A percentile compares a stretch with the other conserved stretches of the same genome.
These are phyloP conservation scores for Brachirus orientalis DNA, from an alignment of 2,113 vertebrate species.

Conservation along the genomic window DNA sequence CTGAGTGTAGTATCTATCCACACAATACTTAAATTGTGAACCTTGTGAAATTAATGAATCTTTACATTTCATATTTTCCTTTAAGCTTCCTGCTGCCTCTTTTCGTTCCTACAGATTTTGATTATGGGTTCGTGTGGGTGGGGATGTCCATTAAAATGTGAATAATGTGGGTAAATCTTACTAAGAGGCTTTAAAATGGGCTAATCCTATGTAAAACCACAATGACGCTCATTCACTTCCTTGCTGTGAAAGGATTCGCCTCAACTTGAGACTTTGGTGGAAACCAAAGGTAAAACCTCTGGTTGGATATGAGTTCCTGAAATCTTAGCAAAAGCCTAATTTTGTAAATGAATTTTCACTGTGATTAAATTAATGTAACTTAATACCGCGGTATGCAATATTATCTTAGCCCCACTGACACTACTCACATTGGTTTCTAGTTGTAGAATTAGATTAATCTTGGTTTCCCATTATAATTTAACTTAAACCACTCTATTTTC, in stretches of 20 bases:
- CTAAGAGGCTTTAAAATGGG: slow-evolving; percentile 77
- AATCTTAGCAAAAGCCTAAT: slow-evolving; percentile 37
- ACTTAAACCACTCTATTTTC: slow-evolving; percentile 4
- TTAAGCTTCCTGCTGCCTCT: slow-evolving; percentile 33
- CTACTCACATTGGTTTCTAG: background rate
- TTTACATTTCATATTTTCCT: slow-evolving; percentile 23
- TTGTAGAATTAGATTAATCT: too few species aligned
- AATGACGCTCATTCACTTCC: slow-evolving; percentile 74
- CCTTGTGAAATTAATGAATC: slow-evolving; percentile 48
- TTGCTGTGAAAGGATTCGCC: slow-evolving; percentile 56
- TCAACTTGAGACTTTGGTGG: slow-evolving; percentile 59
- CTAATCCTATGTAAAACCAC: slow-evolving; percentile 73
- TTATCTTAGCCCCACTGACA: background rate
- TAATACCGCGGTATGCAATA: too few species aligned
- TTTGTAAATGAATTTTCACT: slow-evolving; percentile 11
- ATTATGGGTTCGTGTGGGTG: slow-evolving; percentile 52
- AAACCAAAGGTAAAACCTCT: slow-evolving; percentile 43
- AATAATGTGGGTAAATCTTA: slow-evolving; percentile 73
- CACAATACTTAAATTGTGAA: slow-evolving; percentile 18
- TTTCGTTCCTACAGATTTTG: slow-evolving; percentile 54
- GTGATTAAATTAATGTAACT: too few species aligned
- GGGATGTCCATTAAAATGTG: slow-evolving; percentile 69
- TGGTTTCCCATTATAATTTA: too few species aligned
- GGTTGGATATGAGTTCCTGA: slow-evolving; percentile 35
- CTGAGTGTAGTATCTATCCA: slow-evolving; percentile 13